These are phyloP conservation scores for Sarcophilus harrisii DNA, from an alignment of 2,797 vertebrate genomes.

Conservation along the genomic window DNA sequence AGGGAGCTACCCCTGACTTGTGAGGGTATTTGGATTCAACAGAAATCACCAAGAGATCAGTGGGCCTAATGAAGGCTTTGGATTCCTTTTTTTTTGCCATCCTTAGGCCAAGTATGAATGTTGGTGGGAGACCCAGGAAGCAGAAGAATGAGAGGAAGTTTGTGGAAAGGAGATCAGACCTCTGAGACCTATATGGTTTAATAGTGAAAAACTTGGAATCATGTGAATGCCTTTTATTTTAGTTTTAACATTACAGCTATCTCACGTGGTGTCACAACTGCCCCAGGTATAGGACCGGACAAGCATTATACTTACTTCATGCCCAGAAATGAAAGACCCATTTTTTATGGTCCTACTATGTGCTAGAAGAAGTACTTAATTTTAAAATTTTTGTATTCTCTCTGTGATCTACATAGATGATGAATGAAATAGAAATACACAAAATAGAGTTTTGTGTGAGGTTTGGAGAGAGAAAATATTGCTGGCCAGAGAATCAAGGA, in stretches of 20 bases:
- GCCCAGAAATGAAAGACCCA: neutral
- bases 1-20: neutral
- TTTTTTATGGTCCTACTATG: neutral
- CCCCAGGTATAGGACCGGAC: neutral
- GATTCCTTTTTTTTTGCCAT: fast-evolving
- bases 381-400: neutral
- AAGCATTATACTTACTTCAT: neutral
- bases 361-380: neutral
- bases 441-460: neutral
- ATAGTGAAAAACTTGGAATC: neutral
- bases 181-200: neutral
- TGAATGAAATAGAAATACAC: neutral
- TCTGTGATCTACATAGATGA: neutral
- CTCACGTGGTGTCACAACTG: neutral
- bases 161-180: neutral
- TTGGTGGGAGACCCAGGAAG: neutral
- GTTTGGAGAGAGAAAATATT: neutral
- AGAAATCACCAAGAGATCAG: neutral
- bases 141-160: fast-evolving
- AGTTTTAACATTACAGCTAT: neutral
- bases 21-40: neutral
- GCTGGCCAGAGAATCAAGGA: neutral
- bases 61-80: neutral
- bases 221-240: neutral
- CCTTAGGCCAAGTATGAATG: neutral